Evolutionary conservation across 1,140 invertebrate genomes (phyloP), one percentile per base, ranked within the genome.

Genomic region (Battus philenor): DNA sequence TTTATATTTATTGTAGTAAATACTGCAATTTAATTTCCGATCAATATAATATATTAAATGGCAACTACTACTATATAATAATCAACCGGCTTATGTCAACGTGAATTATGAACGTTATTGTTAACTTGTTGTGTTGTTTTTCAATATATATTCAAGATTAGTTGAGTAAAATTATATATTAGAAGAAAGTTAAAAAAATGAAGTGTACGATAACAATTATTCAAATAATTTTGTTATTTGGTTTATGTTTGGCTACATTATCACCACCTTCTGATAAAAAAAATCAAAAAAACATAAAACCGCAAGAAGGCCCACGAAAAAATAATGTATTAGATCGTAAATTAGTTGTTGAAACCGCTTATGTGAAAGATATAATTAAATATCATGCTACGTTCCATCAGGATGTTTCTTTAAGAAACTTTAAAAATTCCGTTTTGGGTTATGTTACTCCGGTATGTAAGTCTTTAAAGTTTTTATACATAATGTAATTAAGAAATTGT

Each of bases 361-460:
- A 89, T 57, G 80, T 87, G 7, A 90, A 90, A 63, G 93, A 95
- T 53, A 94, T 97, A 48, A 55, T 96, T 41, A 87, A 89, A 44
- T 91, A 96, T 69, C 89, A 94, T 82, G 88, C 89, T 26, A 87
- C 90, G 0, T 96, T 93, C 77, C 91, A 90, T 69, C 90, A 90
- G 58, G 89, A 94, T 41, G 91, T 90, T 4, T 83, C 87, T 2
- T 54, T 85, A 0, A 89, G 90, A 54, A 88, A 90, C 57, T 94
- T 94, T 73, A 87, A 90, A 48, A 92, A 91, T 13, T 86, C 90
- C 8, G 90, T 94, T 12, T 83, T 98, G 17, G 96, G 94, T 41
- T 98, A 96, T 82, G 94, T 97, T 26, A 98, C 96, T 39, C 95
- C 96, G 16, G 95, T 97, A 69, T 62, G 72, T 39, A 26, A 31